These are phyloP conservation scores for Acrocera orbiculus DNA, from an alignment of 2,888 invertebrate species.

Conservation along the genomic window DNA sequence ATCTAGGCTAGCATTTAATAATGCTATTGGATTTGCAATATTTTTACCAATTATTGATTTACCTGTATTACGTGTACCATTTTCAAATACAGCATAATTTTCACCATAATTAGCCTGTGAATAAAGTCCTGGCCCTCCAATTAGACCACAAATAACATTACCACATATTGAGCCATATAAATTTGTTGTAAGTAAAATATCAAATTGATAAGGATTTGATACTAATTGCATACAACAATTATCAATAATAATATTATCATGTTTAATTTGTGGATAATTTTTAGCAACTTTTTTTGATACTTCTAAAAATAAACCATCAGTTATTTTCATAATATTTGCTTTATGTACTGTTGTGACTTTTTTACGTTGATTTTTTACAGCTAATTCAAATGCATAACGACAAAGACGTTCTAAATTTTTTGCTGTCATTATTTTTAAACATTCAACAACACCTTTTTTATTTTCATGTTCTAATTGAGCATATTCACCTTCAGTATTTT, in stretches of 20 bases:
- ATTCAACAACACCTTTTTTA: slow-evolving; percentile 82
- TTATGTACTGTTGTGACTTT: slow-evolving; percentile 97
- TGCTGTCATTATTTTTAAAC: slow-evolving; percentile 82
- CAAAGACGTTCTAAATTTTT: slow-evolving; percentile 82
- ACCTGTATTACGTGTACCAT: slow-evolving; percentile 93
- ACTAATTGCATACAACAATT: slow-evolving; percentile 97
- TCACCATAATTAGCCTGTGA: slow-evolving; percentile 90
- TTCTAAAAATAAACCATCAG: slow-evolving; percentile 92
- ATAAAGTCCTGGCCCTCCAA: slow-evolving; percentile 89
- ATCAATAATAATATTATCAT: slow-evolving; percentile 93
- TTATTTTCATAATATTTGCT: slow-evolving; percentile 97
- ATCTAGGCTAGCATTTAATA: slow-evolving; percentile 87
- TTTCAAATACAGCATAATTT: slow-evolving; percentile 72
- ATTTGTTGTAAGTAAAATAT: slow-evolving; percentile 95
- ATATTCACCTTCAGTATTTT: slow-evolving; percentile 98
- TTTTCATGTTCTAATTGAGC: slow-evolving; percentile 95
- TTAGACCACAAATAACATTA: slow-evolving; percentile 88
- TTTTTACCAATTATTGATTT: slow-evolving; percentile 90
- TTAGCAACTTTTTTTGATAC: slow-evolving; percentile 68
- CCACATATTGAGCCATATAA: slow-evolving; percentile 93
- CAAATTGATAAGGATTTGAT: slow-evolving; percentile 63
- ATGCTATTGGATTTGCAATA: slow-evolving; percentile 91
- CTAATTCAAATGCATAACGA: slow-evolving; percentile 88
- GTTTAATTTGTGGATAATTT: slow-evolving; percentile 78
- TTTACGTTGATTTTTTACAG: slow-evolving; percentile 64